These are phyloP conservation scores for Himalopsyche tibetana DNA, from an alignment of 2,888 invertebrate genomes.

Conservation along the genomic window DNA sequence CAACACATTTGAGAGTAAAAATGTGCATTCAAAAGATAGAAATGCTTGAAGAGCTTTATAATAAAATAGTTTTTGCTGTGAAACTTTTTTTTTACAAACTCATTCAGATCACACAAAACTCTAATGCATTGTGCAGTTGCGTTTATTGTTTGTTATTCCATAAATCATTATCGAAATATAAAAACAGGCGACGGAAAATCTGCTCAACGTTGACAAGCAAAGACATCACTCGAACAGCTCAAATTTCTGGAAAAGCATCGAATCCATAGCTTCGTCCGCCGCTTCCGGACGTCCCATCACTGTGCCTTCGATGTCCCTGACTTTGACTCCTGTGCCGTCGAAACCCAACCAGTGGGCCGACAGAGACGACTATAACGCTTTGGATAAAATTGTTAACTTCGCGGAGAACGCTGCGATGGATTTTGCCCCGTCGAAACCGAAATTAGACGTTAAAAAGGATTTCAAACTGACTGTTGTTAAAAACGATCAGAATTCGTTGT, in stretches of 20 bases:
- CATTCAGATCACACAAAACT: not conserved
- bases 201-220: constrained; percentile 54
- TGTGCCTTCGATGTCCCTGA: constrained; percentile 73
- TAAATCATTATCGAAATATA: constrained; percentile 10
- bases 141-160: not conserved
- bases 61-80: no score
- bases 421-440: constrained; percentile 70
- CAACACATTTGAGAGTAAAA: no score
- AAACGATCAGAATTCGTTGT: constrained; percentile 66
- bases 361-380: constrained; percentile 73
- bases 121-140: constrained; percentile 9
- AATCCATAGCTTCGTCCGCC: constrained; percentile 58
- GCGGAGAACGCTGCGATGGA: constrained; percentile 76
- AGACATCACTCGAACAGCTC: constrained; percentile 49
- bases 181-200: constrained; percentile 48
- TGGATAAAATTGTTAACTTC: constrained; percentile 77
- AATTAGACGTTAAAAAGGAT: constrained; percentile 69
- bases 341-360: constrained; percentile 71
- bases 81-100: not conserved
- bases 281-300: constrained; percentile 51
- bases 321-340: constrained; percentile 73
- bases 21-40: no score
- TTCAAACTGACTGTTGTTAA: constrained; percentile 71
- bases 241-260: constrained; percentile 61
- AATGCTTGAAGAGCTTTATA: no score